These are phyloP conservation scores for Rhagoletis zephyria DNA, from an alignment of 1,140 invertebrate species.

Conservation along the genomic window DNA sequence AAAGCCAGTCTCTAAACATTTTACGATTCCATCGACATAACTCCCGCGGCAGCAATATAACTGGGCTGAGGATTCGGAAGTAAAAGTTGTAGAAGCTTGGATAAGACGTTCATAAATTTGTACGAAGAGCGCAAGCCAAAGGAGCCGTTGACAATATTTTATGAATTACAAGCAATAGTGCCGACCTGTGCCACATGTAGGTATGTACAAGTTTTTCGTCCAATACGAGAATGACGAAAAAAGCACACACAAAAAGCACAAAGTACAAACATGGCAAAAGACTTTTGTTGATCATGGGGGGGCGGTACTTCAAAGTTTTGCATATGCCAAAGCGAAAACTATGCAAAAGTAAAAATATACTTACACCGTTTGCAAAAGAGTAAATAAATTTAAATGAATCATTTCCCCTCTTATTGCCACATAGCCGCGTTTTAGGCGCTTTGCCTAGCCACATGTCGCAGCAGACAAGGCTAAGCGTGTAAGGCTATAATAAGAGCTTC, in stretches of 20 bases:
- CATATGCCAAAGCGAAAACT: neutral
- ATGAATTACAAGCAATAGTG: constrained; percentile 7
- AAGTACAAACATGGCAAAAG: neutral
- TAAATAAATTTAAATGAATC: neutral
- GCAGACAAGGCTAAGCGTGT: neutral
- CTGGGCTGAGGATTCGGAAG: neutral
- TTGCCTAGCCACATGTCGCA: neutral
- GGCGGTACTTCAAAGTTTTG: neutral
- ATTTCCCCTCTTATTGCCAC: neutral
- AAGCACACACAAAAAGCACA: no score
- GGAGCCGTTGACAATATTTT: neutral
- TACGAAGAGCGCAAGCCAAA: neutral
- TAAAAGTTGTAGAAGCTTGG: neutral
- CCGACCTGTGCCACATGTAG: neutral
- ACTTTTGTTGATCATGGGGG: no score
- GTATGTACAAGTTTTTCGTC: neutral
- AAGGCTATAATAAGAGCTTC: no score
- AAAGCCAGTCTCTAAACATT: neutral
- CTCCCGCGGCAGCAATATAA: neutral
- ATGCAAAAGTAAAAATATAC: constrained; percentile 2
- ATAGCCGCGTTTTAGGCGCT: neutral
- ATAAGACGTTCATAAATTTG: neutral
- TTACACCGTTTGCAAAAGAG: neutral
- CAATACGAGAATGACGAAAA: neutral
- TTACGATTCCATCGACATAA: neutral